Evolutionary conservation across 1,140 invertebrate genomes (phyloP).

Genomic region (Odontomachus brunneus): DNA sequence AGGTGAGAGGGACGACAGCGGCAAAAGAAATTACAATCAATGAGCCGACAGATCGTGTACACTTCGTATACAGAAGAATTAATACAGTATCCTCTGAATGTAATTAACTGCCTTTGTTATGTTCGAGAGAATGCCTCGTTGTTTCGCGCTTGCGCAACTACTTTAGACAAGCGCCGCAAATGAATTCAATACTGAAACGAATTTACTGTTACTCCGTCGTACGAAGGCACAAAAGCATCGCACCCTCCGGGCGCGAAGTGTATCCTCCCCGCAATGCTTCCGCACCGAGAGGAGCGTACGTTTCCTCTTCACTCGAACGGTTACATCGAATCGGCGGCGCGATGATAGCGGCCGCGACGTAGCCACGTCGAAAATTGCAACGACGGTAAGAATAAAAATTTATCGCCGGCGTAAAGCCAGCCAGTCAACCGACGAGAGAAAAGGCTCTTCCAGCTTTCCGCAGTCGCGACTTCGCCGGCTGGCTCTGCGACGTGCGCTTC

Average conservation of each 20-base stretch:
- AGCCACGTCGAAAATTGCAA: conserved; percentile 39
- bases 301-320: neutral
- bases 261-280: neutral
- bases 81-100: too few species aligned
- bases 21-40: too few species aligned
- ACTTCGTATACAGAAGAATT: too few species aligned
- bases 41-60: too few species aligned
- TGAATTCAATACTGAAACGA: neutral
- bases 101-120: too few species aligned
- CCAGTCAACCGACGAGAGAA: neutral
- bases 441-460: conserved; percentile 6
- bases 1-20: too few species aligned
- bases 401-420: conserved; percentile 24
- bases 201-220: neutral
- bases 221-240: neutral
- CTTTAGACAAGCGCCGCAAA: too few species aligned
- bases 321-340: neutral
- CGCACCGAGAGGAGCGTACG: neutral
- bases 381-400: conserved; percentile 52
- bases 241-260: neutral
- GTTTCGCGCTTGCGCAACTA: too few species aligned
- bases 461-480: neutral
- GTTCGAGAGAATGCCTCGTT: too few species aligned
- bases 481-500: neutral
- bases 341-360: neutral